Percentiles rank a stretch among this genome's conserved stretches.
These are phyloP conservation scores for Archips xylosteana DNA, from an alignment of 2,888 invertebrate genomes.

Conservation along the genomic window DNA sequence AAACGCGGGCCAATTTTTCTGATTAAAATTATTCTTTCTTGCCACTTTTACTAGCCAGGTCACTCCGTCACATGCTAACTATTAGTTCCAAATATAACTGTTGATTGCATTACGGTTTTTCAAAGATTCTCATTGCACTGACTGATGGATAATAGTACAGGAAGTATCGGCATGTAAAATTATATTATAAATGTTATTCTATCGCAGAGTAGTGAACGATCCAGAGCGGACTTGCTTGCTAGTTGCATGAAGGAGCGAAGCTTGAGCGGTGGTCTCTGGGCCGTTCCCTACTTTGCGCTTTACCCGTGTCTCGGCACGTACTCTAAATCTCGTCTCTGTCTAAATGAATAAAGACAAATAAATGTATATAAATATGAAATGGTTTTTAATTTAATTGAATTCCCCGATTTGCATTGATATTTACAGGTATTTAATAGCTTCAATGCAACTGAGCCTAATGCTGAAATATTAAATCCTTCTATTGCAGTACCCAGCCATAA, in stretches of 20 bases:
- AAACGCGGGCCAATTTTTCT: not conserved
- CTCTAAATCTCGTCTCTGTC: slow-evolving; percentile 36
- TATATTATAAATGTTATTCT: slow-evolving; percentile 28
- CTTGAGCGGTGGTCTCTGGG: slow-evolving; percentile 14
- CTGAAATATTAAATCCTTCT: too few species aligned
- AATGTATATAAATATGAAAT: slow-evolving; percentile 51
- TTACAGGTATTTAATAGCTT: too few species aligned
- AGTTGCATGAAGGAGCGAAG: not conserved
- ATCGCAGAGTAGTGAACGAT: slow-evolving; percentile 22
- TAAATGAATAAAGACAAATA: slow-evolving; percentile 54
- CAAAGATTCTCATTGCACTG: slow-evolving; percentile 27
- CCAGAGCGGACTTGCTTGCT: not conserved
- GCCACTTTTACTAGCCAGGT: not conserved
- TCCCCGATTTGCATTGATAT: too few species aligned
- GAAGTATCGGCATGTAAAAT: slow-evolving; percentile 10
- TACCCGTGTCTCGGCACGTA: slow-evolving; percentile 31
- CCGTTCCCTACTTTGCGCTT: slow-evolving; percentile 15
- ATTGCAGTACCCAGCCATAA: too few species aligned
- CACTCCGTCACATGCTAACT: slow-evolving; percentile 27
- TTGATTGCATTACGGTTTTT: slow-evolving; percentile 32
- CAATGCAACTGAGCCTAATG: too few species aligned
- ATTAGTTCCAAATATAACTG: slow-evolving; percentile 37
- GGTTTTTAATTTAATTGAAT: slow-evolving; percentile 18
- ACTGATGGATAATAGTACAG: slow-evolving; percentile 23
- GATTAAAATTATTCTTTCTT: not conserved